Base-by-base conservation (phyloP, 2,113 vertebrate genomes). In the Rhinolophus ferrumequinum region DNA sequence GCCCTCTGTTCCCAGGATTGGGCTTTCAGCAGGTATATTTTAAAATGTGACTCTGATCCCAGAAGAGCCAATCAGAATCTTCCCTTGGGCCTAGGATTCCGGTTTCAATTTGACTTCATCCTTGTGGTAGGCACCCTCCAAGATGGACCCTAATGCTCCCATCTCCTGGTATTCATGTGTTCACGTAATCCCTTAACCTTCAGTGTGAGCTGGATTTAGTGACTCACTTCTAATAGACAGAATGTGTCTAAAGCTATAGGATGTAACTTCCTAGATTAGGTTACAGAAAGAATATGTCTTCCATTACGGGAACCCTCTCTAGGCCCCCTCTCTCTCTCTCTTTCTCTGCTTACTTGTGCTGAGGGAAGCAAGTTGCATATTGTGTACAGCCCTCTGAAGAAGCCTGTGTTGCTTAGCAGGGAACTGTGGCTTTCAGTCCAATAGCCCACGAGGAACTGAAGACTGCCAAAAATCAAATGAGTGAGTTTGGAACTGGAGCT, bases 301-400 rank as follows among this genome's bases (percentile, higher is more conserved):
- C 66, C 26, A 18, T 24, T 67, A 19, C 52, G 12, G 16, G 26
- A 38, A 10, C 24, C 47, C 16, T 73, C 10, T 73, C 35, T 79
- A 14, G n/a, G 16, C 3, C 47, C n/a, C n/a, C n/a, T 98, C 93
- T 96, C 95, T 83, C 89, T 96, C 80, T 83, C 90, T 95, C 94
- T 95, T 85, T 94, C 89, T 47, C 75, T 95, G 62, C 90, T 69
- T 93, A 92, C 83, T 94, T 92, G 94, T 73, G 44, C 8, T 44
- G n/a, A 77, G 56, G 41, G 58, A 93, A 81, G n/a, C 38, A 64
- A 90, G 72, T 38, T 67, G 7, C 13, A 26, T 62, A 21, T 77
- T 83, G 38, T 95, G 15, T 70, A 52, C 75, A 5, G 24, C 6
- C 52, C 28, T 30, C 2, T 62, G 58, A 93, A 83, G 76, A 95